Evolutionary conservation across 2,797 vertebrate species (phyloP).

Genomic region (Micrastur ruficollis): DNA sequence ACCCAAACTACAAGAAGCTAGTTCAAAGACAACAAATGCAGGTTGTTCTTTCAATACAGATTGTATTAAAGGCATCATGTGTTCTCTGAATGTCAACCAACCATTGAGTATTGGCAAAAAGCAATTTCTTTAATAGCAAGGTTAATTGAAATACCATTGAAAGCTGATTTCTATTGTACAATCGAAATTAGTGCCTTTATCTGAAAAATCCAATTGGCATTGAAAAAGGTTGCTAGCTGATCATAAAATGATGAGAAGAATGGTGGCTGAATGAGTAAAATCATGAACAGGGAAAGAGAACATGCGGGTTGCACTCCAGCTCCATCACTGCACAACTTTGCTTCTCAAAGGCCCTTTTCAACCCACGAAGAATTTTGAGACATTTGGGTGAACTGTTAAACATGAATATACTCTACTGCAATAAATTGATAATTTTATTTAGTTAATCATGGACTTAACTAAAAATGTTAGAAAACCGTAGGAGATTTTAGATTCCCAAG

Average conservation of each 20-base stretch:
- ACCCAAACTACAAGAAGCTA: background rate
- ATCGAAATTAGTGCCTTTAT: constrained; percentile 53
- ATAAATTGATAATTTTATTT: background rate
- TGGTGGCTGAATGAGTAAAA: background rate
- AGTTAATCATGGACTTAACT: background rate
- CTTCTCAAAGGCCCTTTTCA: background rate
- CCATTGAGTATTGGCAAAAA: constrained; percentile 54
- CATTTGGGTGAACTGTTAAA: background rate
- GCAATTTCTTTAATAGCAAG: constrained; percentile 68
- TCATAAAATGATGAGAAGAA: constrained; percentile 26
- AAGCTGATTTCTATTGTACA: constrained; percentile 53
- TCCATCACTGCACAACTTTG: background rate
- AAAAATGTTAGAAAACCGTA: background rate
- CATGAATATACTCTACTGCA: background rate
- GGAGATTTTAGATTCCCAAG: background rate
- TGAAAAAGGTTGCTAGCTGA: constrained; percentile 51
- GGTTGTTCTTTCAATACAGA: constrained; percentile 51
- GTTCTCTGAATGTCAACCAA: constrained; percentile 54
- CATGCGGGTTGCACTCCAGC: fast-evolving
- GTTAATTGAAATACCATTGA: constrained; percentile 70
- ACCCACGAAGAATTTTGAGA: background rate
- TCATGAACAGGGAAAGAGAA: background rate
- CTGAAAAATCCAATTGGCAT: constrained; percentile 66
- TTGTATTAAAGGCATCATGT: constrained; percentile 49
- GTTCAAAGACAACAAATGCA: constrained; percentile 15